phyloP scores from a whole-genome alignment of 2,797 vertebrate species.

The Labeo calbasu region DNA sequence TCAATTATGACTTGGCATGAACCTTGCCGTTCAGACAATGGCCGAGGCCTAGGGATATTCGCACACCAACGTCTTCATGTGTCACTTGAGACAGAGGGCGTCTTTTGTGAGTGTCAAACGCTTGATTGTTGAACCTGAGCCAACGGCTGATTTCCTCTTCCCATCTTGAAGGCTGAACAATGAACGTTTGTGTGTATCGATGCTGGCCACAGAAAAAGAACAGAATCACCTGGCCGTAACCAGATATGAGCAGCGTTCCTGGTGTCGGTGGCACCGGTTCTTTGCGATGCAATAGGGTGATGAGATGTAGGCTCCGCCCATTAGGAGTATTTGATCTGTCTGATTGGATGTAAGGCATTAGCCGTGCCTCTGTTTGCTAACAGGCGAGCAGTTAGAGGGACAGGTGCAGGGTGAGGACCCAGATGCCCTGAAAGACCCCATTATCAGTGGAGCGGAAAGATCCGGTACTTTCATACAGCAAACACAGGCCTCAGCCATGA shows the following conservation, averaged over 20 bases:
- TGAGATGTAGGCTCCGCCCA: conserved; percentile 30
- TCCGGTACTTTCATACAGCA: conserved; percentile 31
- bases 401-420: conserved; percentile 72
- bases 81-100: conserved; percentile 44
- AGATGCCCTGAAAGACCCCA: conserved; percentile 67
- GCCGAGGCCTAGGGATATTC: not conserved
- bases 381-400: conserved; percentile 61
- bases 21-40: not conserved
- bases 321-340: not conserved
- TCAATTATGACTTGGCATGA: conserved; percentile 8
- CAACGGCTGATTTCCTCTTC: conserved; percentile 51
- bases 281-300: conserved; percentile 51
- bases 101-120: conserved; percentile 41
- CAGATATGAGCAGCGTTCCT: conserved; percentile 53
- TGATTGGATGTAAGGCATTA: conserved; percentile 28
- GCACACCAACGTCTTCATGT: conserved; percentile 24
- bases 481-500: not conserved
- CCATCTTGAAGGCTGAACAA: conserved; percentile 45
- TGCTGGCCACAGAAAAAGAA: conserved; percentile 56
- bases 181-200: conserved; percentile 54
- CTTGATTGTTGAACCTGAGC: conserved; percentile 48
- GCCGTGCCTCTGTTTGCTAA: conserved; percentile 55
- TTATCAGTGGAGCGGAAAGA: conserved; percentile 66
- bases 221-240: conserved; percentile 70
- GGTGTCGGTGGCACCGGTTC: conserved; percentile 56